These are phyloP conservation scores for Xanthia icteritia DNA, from an alignment of 2,888 invertebrate species.

Conservation along the genomic window DNA sequence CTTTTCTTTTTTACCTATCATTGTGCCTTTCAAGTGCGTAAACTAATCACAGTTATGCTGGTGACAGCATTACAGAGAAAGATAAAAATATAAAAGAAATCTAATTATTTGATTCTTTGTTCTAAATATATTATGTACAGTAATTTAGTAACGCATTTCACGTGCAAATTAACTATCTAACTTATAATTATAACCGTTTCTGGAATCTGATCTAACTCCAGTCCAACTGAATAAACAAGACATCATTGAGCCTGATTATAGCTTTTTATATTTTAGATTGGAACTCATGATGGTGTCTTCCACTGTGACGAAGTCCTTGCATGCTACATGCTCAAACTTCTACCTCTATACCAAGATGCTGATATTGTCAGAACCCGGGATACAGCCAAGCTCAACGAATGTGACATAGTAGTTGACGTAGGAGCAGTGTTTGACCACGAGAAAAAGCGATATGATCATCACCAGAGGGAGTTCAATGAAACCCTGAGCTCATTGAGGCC, in stretches of 20 bases:
- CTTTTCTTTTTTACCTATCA: too few relatives aligned
- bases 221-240: neutral
- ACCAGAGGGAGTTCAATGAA: constrained; percentile 94
- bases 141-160: neutral
- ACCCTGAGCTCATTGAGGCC: constrained; percentile 92
- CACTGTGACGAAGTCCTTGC: constrained; percentile 99
- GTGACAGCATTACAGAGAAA: too few relatives aligned
- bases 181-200: neutral
- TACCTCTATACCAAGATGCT: constrained; percentile 95
- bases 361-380: constrained; percentile 93
- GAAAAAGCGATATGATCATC: constrained; percentile 97
- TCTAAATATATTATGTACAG: too few relatives aligned
- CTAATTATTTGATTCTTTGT: too few relatives aligned
- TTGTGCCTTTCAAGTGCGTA: too few relatives aligned
- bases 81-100: too few relatives aligned
- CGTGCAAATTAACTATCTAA: neutral
- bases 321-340: constrained; percentile 95
- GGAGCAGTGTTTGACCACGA: constrained; percentile 95
- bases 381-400: constrained; percentile 92
- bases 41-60: neutral
- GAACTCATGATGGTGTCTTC: constrained; percentile 95
- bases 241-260: neutral
- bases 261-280: constrained; percentile 86
- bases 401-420: constrained; percentile 99
- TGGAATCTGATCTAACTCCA: neutral